These are phyloP conservation scores for Pharmacophagus antenor DNA, from an alignment of 2,888 invertebrate species.

Conservation along the genomic window DNA sequence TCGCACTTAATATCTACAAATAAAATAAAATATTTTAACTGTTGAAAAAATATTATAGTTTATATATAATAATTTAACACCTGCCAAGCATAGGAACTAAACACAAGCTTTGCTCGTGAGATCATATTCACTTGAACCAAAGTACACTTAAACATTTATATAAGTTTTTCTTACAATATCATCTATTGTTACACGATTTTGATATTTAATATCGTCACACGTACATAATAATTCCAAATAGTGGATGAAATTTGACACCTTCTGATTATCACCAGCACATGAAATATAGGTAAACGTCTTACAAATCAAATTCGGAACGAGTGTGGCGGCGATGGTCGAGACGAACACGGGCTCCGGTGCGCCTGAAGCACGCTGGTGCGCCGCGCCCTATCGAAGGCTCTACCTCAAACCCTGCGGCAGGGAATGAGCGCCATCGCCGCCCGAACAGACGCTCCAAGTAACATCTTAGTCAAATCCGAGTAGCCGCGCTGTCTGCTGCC, in stretches of 20 bases:
- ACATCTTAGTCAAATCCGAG: constrained; percentile 88
- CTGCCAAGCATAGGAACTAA: constrained; percentile 75
- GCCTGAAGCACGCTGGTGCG: constrained; percentile 43
- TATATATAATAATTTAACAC: constrained; percentile 39
- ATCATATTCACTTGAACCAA: constrained; percentile 52
- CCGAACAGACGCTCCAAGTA: constrained; percentile 87
- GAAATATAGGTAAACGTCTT: constrained; percentile 40
- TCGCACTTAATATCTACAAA: not conserved
- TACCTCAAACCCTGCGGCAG: constrained; percentile 65
- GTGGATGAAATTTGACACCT: not conserved
- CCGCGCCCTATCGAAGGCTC: constrained; percentile 57
- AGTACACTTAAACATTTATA: constrained; percentile 51
- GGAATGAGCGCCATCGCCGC: constrained; percentile 79
- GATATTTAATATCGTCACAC: constrained; percentile 44
- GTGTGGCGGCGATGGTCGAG: constrained; percentile 74
- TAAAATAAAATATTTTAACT: constrained; percentile 10
- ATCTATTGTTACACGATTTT: constrained; percentile 39
- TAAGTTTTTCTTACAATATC: constrained; percentile 33
- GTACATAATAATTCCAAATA: constrained; percentile 54
- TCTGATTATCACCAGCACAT: not conserved
- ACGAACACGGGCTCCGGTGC: constrained; percentile 60
- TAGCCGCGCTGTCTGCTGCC: constrained; percentile 77
- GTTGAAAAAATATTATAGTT: constrained; percentile 13
- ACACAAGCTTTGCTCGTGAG: constrained; percentile 75
- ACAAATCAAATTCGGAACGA: constrained; percentile 77